These are phyloP conservation scores for Mimumesa dahlbomi DNA, from an alignment of 2,888 invertebrate genomes.

Conservation along the genomic window DNA sequence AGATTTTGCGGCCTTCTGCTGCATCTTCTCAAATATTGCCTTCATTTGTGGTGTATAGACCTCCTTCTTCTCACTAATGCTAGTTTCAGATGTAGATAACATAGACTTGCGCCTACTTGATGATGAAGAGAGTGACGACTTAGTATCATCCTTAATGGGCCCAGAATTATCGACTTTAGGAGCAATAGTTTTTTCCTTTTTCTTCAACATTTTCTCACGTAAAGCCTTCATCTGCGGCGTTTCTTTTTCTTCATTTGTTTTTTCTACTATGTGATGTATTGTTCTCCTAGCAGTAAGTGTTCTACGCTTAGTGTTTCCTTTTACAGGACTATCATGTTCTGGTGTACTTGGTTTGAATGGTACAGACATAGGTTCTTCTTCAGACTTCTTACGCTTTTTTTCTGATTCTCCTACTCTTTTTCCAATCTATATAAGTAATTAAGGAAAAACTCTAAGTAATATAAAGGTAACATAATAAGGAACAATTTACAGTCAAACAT, in stretches of 20 bases:
- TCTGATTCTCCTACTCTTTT: background rate
- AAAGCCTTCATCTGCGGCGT: constrained; percentile 68
- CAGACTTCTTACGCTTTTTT: constrained; percentile 7
- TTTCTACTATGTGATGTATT: background rate
- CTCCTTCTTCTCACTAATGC: background rate
- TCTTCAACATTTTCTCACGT: constrained; percentile 59
- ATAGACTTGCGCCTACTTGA: too few relatives aligned
- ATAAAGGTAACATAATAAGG: background rate
- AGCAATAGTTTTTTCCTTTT: constrained; percentile 13
- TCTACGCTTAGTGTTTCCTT: constrained; percentile 20
- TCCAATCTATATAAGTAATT: too few relatives aligned
- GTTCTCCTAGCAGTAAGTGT: constrained; percentile 54
- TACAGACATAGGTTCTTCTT: background rate
- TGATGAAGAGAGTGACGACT: too few relatives aligned
- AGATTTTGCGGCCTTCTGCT: constrained; percentile 21
- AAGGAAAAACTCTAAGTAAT: background rate
- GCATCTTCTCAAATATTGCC: constrained; percentile 55
- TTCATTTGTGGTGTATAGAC: constrained; percentile 66
- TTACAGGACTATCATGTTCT: constrained; percentile 6
- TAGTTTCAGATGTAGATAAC: background rate
- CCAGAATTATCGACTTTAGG: background rate
- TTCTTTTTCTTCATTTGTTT: constrained; percentile 43
- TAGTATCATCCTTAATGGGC: too few relatives aligned
- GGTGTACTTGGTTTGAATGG: constrained; percentile 35
- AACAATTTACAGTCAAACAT: too few relatives aligned